phyloP scores from a whole-genome alignment of 2,888 invertebrate species.

The Rhagium mordax region DNA sequence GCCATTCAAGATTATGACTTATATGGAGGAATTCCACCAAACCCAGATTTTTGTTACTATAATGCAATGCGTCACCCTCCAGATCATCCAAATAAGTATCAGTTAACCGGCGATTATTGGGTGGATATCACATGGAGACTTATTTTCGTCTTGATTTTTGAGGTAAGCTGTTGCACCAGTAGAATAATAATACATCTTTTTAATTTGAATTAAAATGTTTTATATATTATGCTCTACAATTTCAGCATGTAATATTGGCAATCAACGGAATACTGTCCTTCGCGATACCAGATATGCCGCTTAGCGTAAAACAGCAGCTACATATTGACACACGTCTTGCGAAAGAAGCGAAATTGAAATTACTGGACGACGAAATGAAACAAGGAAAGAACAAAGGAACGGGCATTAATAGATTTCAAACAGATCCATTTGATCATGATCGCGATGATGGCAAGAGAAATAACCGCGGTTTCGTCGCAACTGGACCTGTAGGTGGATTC shows the following conservation, averaged over 20 bases:
- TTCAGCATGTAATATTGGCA: background rate
- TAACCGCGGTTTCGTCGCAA: background rate
- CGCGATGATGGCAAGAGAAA: background rate
- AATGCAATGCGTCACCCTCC: background rate
- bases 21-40: background rate
- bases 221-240: too few species aligned
- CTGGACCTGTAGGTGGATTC: background rate
- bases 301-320: background rate
- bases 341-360: background rate
- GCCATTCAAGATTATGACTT: background rate
- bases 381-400: background rate
- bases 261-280: background rate
- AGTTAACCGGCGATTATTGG: background rate
- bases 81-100: background rate
- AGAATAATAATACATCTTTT: too few species aligned
- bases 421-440: background rate
- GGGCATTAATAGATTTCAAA: background rate
- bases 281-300: background rate
- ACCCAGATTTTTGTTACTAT: background rate
- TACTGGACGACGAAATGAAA: background rate
- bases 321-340: background rate
- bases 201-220: too few species aligned
- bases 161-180: background rate
- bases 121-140: background rate
- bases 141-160: background rate